Base-by-base conservation (phyloP, 1,140 invertebrate genomes). In the Tetramorium simillimum region DNA sequence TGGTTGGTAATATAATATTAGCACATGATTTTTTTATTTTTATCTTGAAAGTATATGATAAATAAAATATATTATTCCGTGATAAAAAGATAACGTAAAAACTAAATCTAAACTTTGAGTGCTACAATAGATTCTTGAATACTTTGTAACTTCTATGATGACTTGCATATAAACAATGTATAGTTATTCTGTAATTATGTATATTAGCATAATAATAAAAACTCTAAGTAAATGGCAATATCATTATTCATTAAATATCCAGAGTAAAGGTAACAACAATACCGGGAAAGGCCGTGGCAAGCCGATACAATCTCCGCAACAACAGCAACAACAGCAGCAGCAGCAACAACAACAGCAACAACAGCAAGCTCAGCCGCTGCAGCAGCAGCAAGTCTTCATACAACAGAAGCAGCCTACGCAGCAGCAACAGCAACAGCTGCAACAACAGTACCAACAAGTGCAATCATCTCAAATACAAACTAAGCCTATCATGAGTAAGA, bases 401-500 rank as follows among this genome's bases (percentile, higher is more conserved):
- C 94, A 94, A 87, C 94, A 95, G 80, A 93, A 93, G 82, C 95
- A 95, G 43, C 94, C 93, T 33, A 91, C 94, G 80, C 93, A 10
- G 46, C 46, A 46, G 10, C 46, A 46, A 53, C 51, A 53, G 0
- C 51, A 18, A 5, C 14, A 53, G 51, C 51, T 18, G 51, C 51
- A 53, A 53, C 49, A 51, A 16, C 51, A 46, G 12, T 46, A 46
- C 73, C 92, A 93, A 89, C 92, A 93, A 89, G 90, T 94, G 56
- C 94, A 93, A 78, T 92, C 93, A 16, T 93, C 94, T 18, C 94
- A 96, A 91, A 95, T 96, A 76, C 96, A 96, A 88, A 95, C 95
- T 10, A 96, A 96, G 90, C 95, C 96, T 21, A 93, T 96, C 84
- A 96, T 96, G 95, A 95, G 96, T 96, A 93, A 93, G 95, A 77